These are phyloP conservation scores for Phocides pigmalion DNA, from an alignment of 1,140 invertebrate genomes.

Conservation along the genomic window DNA sequence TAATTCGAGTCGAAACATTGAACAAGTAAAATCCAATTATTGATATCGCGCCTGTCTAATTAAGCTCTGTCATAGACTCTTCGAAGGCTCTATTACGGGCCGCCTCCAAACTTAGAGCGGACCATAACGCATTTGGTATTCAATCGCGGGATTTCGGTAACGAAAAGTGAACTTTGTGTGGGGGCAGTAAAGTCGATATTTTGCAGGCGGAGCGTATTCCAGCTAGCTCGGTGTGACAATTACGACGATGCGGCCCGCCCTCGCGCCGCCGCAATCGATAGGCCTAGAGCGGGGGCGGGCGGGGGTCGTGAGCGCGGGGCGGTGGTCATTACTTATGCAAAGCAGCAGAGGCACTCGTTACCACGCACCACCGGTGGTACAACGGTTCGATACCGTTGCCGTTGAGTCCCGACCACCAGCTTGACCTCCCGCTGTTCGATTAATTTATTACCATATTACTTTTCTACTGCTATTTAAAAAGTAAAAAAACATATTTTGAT, in stretches of 20 bases:
- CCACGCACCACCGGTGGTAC: constrained; percentile 28
- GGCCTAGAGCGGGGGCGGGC: constrained; percentile 67
- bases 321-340: constrained; percentile 81
- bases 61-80: constrained; percentile 83
- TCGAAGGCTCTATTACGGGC: constrained; percentile 82
- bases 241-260: constrained; percentile 79
- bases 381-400: neutral
- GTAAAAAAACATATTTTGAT: neutral
- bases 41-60: constrained; percentile 81
- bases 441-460: neutral
- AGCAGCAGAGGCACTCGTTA: constrained; percentile 61
- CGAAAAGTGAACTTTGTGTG: constrained; percentile 63
- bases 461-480: neutral
- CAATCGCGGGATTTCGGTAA: constrained; percentile 49
- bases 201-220: constrained; percentile 61
- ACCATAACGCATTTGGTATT: constrained; percentile 79
- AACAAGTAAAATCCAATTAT: constrained; percentile 82
- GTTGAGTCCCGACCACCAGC: neutral
- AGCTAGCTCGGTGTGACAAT: constrained; percentile 81
- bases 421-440: neutral
- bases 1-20: constrained; percentile 62
- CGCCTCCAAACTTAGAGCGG: constrained; percentile 77
- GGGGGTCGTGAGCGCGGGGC: constrained; percentile 37
- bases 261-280: constrained; percentile 81
- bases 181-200: constrained; percentile 69